A percentile compares a stretch with the other conserved stretches of the same genome.
Evolutionary conservation across 2,797 vertebrate species (phyloP).

Genomic region (Helarctos malayanus): DNA sequence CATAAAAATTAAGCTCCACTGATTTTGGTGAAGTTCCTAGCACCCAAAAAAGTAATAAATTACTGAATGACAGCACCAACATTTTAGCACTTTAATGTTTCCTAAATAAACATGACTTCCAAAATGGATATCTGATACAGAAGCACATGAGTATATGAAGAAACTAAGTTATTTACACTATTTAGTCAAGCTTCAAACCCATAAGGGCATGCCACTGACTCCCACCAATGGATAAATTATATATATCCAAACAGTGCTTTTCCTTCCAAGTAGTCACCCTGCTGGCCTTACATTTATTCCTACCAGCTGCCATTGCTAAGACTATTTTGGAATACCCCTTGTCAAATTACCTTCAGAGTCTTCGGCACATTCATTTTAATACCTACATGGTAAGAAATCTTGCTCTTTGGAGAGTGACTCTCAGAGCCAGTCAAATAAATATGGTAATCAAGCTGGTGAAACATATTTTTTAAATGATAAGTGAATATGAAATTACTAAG

Average conservation of each 20-base stretch:
- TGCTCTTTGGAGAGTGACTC: not conserved
- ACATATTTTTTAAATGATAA: conserved; percentile 29
- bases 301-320: not conserved
- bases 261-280: not conserved
- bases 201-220: not conserved
- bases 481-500: conserved; percentile 46
- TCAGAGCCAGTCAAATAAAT: not conserved
- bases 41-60: conserved; percentile 33
- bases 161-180: conserved; percentile 1
- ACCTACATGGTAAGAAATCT: not conserved
- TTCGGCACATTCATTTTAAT: conserved; percentile 29
- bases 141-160: not conserved
- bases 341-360: not conserved
- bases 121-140: not conserved
- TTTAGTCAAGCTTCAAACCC: not conserved
- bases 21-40: conserved; percentile 18
- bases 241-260: not conserved
- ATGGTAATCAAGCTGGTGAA: conserved; percentile 16
- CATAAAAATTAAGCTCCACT: conserved; percentile 58
- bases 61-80: conserved; percentile 37
- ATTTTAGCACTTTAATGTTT: not conserved
- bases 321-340: not conserved
- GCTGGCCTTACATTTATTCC: not conserved
- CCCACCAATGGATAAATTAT: not conserved
- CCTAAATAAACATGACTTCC: not conserved